A percentile compares a stretch with the other conserved stretches of the same genome.
phyloP scores from a whole-genome alignment of 2,113 vertebrate genomes.

The Leucoraja erinaceus region DNA sequence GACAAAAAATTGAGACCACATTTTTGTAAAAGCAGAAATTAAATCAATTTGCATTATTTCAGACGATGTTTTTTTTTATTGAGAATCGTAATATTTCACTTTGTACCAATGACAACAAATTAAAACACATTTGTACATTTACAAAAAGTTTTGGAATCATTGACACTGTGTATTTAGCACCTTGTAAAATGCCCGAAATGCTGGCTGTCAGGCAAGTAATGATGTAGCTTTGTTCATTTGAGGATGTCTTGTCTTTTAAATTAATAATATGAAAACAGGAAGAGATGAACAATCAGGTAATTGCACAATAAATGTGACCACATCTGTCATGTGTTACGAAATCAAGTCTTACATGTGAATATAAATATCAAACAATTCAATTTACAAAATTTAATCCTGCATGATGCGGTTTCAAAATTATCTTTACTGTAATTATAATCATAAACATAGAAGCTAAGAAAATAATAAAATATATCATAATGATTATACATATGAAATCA shows the following conservation, averaged over 20 bases:
- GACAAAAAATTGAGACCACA: neutral
- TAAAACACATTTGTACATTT: constrained; percentile 7
- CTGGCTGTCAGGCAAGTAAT: neutral
- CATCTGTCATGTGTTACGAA: neutral
- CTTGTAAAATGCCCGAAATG: constrained; percentile 7
- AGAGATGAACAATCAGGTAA: neutral
- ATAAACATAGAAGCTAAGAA: neutral
- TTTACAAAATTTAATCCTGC: neutral
- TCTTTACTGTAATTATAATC: neutral
- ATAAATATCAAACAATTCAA: neutral
- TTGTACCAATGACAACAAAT: neutral
- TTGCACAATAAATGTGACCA: neutral
- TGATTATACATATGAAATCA: neutral
- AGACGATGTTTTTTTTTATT: constrained; percentile 8
- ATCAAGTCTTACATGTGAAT: neutral
- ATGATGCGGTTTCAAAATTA: neutral
- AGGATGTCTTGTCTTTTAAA: neutral
- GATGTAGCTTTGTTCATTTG: neutral
- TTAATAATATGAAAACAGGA: neutral
- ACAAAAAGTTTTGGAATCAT: neutral
- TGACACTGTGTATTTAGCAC: constrained; percentile 16
- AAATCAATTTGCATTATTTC: neutral
- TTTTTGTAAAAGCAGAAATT: neutral
- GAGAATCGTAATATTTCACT: neutral
- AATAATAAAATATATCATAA: neutral